Evolutionary conservation across 92 coral and sea anemone genomes (phyloP).

Genomic region (Paragorgia papillata): DNA sequence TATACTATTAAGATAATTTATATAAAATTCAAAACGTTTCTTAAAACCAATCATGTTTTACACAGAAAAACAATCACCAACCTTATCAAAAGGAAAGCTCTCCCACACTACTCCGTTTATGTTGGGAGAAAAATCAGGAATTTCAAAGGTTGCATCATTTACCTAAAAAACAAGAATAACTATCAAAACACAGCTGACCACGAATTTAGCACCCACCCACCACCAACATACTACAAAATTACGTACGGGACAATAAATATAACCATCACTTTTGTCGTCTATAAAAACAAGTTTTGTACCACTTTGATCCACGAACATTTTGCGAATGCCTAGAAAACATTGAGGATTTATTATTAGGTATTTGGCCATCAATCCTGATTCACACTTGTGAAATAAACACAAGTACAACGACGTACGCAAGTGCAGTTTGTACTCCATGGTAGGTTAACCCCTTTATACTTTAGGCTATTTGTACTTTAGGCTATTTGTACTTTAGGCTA

Average conservation of each 20-base stretch:
- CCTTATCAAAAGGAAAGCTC: constrained; percentile 94
- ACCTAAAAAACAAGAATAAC: constrained; percentile 58
- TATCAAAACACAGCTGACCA: background rate
- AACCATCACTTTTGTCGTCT: constrained; percentile 98
- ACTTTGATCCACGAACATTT: constrained; percentile 83
- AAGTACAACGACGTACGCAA: too few species aligned
- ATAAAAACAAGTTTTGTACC: constrained; percentile 91
- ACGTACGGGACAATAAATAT: constrained; percentile 96
- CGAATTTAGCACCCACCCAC: too few species aligned
- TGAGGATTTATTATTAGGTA: background rate
- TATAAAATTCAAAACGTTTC: too few species aligned
- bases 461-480: too few species aligned
- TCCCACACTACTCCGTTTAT: constrained; percentile 96
- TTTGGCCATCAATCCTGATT: too few species aligned
- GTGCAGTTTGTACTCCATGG: too few species aligned
- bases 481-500: too few species aligned
- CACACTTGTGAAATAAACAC: too few species aligned
- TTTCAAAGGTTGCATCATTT: constrained; percentile 95
- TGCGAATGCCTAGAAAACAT: constrained; percentile 75
- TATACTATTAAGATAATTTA: too few species aligned
- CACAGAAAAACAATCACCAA: constrained; percentile 6
- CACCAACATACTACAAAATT: background rate
- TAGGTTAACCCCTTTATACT: too few species aligned
- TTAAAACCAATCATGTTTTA: background rate
- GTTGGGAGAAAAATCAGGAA: constrained; percentile 96